Evolutionary conservation across 2,113 vertebrate species (phyloP).

Genomic region (Hypanus sabinus): DNA sequence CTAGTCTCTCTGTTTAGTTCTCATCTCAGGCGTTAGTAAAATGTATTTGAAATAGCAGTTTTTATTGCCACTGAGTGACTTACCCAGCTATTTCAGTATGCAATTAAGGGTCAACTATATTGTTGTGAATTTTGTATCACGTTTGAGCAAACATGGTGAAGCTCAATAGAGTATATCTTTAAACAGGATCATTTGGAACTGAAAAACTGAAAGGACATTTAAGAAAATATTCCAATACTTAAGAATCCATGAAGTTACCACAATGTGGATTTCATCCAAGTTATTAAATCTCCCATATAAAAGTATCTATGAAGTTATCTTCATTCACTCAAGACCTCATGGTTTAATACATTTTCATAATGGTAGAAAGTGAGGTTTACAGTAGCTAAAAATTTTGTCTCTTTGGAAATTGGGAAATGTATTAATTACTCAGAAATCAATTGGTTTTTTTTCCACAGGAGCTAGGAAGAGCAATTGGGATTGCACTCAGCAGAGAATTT

Average conservation of each 20-base stretch:
- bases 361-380: neutral
- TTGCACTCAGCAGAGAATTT: slow-evolving; percentile 59
- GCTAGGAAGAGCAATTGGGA: slow-evolving; percentile 66
- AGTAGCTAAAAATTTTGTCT: neutral
- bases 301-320: neutral
- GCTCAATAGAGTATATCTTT: too few species aligned
- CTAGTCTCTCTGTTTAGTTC: too few species aligned
- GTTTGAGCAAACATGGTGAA: too few species aligned
- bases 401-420: neutral
- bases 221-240: neutral
- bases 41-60: too few species aligned
- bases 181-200: neutral
- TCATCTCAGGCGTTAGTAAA: too few species aligned
- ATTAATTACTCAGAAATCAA: neutral
- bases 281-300: neutral
- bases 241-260: neutral
- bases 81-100: too few species aligned
- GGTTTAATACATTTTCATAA: neutral
- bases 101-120: too few species aligned
- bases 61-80: too few species aligned
- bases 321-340: neutral
- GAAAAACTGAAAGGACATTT: neutral
- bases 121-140: too few species aligned
- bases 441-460: slow-evolving; percentile 56
- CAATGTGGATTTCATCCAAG: neutral